Conservation (phyloP, 2,113 vertebrate species). For the Neoarius graeffei region DNA sequence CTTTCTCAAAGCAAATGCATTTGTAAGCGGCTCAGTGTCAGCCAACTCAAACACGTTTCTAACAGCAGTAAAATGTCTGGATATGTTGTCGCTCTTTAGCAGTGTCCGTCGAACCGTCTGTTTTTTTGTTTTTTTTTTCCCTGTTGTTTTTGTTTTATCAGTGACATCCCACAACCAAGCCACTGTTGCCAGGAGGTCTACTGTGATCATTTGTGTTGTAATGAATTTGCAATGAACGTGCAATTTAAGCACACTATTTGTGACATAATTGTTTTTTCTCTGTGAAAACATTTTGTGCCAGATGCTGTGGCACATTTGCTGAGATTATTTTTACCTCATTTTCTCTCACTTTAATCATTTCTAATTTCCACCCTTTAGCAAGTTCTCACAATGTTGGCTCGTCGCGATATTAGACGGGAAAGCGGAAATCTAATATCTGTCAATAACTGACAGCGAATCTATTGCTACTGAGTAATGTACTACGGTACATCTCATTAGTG, state of each 20-base stretch:
- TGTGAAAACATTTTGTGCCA: constrained; percentile 46
- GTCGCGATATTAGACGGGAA: neutral
- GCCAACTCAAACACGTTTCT: constrained; percentile 33
- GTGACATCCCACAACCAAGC: constrained; percentile 1
- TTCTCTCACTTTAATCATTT: constrained; percentile 10
- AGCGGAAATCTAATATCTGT: neutral
- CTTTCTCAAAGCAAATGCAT: constrained; percentile 36
- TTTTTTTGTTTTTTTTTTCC: constrained; percentile 7
- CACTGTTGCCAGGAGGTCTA: constrained; percentile 16
- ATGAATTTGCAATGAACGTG: constrained; percentile 35
- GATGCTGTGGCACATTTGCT: constrained; percentile 14
- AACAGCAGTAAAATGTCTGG: constrained; percentile 25
- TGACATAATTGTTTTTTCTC: constrained; percentile 26
- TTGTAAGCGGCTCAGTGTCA: constrained; percentile 38
- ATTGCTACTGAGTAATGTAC: neutral
- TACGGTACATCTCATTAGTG: neutral
- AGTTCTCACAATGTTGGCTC: neutral
- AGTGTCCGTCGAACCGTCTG: constrained; percentile 5
- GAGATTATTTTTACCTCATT: constrained; percentile 8
- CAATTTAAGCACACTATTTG: constrained; percentile 41
- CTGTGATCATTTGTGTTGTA: constrained; percentile 28
- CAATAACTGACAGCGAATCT: neutral
- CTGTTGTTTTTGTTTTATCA: neutral
- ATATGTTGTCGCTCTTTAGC: constrained; percentile 11
- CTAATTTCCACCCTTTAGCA: constrained; percentile 2